Evolutionary conservation across 92 coral and sea anemone genomes (phyloP).

Genomic region (Meandrina meandrites): DNA sequence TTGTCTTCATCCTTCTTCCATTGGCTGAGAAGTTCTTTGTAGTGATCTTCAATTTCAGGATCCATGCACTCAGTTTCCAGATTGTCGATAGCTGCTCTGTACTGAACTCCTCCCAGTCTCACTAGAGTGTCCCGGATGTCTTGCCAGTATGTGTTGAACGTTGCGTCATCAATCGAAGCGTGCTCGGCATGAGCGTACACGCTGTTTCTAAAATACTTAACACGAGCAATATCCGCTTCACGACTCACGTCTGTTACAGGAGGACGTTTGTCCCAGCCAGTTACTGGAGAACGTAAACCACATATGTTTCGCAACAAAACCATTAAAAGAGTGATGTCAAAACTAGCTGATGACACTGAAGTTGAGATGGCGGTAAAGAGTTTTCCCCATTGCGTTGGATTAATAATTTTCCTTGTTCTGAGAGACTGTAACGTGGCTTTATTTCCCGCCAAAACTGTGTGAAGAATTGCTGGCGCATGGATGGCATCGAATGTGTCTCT

Average conservation of each 20-base stretch:
- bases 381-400: conserved; percentile 32
- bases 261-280: conserved; percentile 54
- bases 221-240: conserved; percentile 52
- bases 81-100: conserved; percentile 15
- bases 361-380: conserved; percentile 2
- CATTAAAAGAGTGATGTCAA: conserved; percentile 21
- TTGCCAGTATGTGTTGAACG: conserved; percentile 45
- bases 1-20: conserved; percentile 25
- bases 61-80: conserved; percentile 12
- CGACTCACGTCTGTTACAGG: conserved; percentile 29
- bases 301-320: conserved; percentile 20
- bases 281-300: conserved; percentile 25
- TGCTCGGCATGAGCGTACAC: conserved; percentile 38
- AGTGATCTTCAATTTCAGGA: conserved; percentile 36
- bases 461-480: conserved; percentile 6
- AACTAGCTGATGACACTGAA: conserved; percentile 11
- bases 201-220: conserved; percentile 43
- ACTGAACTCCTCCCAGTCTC: conserved; percentile 40
- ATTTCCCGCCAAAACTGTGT: conserved; percentile 9
- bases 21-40: conserved; percentile 25
- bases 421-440: conserved; percentile 1
- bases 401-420: neutral
- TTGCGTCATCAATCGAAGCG: conserved; percentile 44
- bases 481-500: conserved; percentile 10
- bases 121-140: conserved; percentile 50